Conservation (phyloP, 2,113 vertebrate genomes). For the Bufo gargarizans region DNA sequence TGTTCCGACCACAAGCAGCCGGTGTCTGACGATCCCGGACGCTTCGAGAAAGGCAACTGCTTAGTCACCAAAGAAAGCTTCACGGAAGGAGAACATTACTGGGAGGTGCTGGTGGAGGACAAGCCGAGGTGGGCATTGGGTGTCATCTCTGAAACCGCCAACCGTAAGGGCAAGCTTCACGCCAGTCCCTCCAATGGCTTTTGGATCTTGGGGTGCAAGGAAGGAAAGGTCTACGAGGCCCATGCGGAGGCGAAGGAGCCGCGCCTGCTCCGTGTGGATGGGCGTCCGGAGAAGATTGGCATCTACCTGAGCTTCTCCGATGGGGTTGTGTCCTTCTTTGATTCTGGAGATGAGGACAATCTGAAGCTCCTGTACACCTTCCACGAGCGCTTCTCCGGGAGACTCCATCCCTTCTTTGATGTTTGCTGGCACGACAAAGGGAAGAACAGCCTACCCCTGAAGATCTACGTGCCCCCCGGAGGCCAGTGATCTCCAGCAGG, state of each 20-base stretch:
- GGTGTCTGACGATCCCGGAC: constrained; percentile 73
- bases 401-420: constrained; percentile 70
- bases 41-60: constrained; percentile 86
- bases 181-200: constrained; percentile 73
- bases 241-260: constrained; percentile 81
- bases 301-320: constrained; percentile 81
- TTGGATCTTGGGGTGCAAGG: constrained; percentile 82
- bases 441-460: constrained; percentile 68
- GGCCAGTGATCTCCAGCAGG: neutral
- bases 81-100: constrained; percentile 81
- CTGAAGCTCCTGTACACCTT: constrained; percentile 81
- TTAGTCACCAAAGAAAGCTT: constrained; percentile 78
- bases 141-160: constrained; percentile 77
- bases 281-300: constrained; percentile 74
- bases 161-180: constrained; percentile 78
- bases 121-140: constrained; percentile 90
- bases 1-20: constrained; percentile 68
- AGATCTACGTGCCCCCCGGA: constrained; percentile 46
- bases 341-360: constrained; percentile 75
- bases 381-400: constrained; percentile 66
- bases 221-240: constrained; percentile 80
- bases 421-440: constrained; percentile 76
- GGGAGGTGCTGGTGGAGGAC: constrained; percentile 84
- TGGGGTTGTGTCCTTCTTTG: constrained; percentile 80
- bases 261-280: constrained; percentile 72